Conservation (phyloP, 2,888 invertebrate genomes). For the Teleiodes luculella region DNA sequence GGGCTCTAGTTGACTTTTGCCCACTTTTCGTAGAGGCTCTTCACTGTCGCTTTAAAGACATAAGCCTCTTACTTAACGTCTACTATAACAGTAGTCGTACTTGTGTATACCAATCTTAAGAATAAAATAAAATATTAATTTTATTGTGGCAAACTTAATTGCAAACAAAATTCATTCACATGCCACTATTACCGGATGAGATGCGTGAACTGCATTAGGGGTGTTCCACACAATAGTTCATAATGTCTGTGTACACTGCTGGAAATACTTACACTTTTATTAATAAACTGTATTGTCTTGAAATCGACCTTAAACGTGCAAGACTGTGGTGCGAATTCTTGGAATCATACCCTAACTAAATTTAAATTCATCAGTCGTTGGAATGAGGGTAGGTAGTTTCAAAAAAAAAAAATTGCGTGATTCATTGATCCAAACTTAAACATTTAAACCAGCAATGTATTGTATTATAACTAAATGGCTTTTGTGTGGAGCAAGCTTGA, state of each 20-base stretch:
- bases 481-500: not conserved
- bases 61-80: not conserved
- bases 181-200: conserved; percentile 6
- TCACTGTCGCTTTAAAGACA: not conserved
- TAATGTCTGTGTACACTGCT: not conserved
- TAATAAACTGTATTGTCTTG: no score
- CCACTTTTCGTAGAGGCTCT: not conserved
- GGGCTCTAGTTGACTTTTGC: not conserved
- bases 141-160: not conserved
- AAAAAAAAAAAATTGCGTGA: no score
- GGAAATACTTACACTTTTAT: no score
- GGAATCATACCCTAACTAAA: no score
- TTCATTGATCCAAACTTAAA: no score
- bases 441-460: no score
- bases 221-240: no score
- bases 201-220: not conserved
- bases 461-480: no score
- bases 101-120: not conserved
- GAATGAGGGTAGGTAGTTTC: no score
- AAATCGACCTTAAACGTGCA: no score
- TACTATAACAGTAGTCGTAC: conserved; percentile 4
- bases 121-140: not conserved
- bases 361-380: no score
- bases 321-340: no score
- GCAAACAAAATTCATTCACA: conserved; percentile 11